Evolutionary conservation across 2,888 invertebrate species (phyloP).

Genomic region (Dolichomitus sp.): DNA sequence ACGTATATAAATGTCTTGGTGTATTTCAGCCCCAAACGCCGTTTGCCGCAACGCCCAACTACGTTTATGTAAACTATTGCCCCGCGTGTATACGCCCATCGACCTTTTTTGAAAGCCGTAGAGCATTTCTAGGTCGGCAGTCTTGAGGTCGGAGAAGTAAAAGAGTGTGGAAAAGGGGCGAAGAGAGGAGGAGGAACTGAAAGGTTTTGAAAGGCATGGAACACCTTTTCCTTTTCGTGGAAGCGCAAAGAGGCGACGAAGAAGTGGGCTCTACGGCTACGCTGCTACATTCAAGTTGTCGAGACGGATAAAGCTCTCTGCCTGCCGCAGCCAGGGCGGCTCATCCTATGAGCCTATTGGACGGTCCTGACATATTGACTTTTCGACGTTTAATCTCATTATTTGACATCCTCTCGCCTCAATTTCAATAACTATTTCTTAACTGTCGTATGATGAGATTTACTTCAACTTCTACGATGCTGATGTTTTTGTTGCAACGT

Average conservation of each 20-base stretch:
- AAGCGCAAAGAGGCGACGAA: constrained; percentile 28
- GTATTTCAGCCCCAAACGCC: too few relatives aligned
- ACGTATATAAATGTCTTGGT: neutral
- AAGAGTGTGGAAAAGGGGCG: constrained; percentile 27
- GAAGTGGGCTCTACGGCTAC: constrained; percentile 44
- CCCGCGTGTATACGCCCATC: constrained; percentile 28
- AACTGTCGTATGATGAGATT: neutral
- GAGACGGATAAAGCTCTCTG: constrained; percentile 31
- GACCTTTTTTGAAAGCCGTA: constrained; percentile 33
- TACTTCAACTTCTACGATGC: neutral
- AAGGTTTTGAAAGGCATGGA: constrained; percentile 30
- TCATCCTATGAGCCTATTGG: constrained; percentile 12
- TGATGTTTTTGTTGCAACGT: neutral
- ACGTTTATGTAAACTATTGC: constrained; percentile 26
- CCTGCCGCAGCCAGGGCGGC: neutral
- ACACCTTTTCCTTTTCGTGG: constrained; percentile 6
- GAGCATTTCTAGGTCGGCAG: constrained; percentile 55
- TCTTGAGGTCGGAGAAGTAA: constrained; percentile 38
- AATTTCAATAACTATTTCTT: constrained; percentile 3
- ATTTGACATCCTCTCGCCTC: constrained; percentile 16
- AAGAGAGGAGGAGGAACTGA: constrained; percentile 10
- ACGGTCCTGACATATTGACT: constrained; percentile 49
- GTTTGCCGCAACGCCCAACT: constrained; percentile 18
- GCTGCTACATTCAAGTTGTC: constrained; percentile 43
- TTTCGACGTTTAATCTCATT: constrained; percentile 48